Evolutionary conservation across 2,797 vertebrate genomes (phyloP).

Genomic region (Chelmon rostratus): DNA sequence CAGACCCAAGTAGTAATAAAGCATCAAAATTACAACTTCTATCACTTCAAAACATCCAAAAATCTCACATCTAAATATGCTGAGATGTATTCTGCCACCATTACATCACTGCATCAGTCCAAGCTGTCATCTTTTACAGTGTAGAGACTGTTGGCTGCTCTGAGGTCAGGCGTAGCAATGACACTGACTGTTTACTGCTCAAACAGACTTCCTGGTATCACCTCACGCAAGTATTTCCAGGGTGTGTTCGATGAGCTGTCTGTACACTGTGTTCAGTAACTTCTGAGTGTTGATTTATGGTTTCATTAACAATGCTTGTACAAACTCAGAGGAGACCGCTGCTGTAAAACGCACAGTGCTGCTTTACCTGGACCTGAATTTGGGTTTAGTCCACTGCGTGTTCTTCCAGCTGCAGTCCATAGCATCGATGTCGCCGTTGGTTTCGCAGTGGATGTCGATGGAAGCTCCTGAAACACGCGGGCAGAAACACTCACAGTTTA

Average conservation of each 20-base stretch:
- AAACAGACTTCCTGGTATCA: constrained; percentile 24
- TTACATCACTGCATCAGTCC: background rate
- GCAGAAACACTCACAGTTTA: background rate
- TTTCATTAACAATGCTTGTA: constrained; percentile 4
- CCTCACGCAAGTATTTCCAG: constrained; percentile 26
- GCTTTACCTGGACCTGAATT: constrained; percentile 78
- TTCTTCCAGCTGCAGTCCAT: constrained; percentile 94
- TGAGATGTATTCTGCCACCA: background rate
- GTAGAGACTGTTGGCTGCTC: background rate
- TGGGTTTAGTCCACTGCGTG: constrained; percentile 69
- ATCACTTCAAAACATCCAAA: background rate
- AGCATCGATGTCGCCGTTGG: constrained; percentile 86
- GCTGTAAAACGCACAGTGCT: background rate
- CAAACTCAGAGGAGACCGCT: background rate
- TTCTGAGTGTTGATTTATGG: background rate
- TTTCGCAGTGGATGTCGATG: constrained; percentile 88
- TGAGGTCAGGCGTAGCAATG: background rate
- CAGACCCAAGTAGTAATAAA: too few relatives aligned
- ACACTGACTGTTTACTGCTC: background rate
- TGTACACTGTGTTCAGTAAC: background rate
- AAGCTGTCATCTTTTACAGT: background rate
- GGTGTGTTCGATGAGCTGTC: constrained; percentile 9
- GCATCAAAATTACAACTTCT: background rate
- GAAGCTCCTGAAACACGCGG: constrained; percentile 70
- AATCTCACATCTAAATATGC: too few relatives aligned